Evolutionary conservation across 2,797 vertebrate species (phyloP).

Genomic region (Dermochelys coriacea): DNA sequence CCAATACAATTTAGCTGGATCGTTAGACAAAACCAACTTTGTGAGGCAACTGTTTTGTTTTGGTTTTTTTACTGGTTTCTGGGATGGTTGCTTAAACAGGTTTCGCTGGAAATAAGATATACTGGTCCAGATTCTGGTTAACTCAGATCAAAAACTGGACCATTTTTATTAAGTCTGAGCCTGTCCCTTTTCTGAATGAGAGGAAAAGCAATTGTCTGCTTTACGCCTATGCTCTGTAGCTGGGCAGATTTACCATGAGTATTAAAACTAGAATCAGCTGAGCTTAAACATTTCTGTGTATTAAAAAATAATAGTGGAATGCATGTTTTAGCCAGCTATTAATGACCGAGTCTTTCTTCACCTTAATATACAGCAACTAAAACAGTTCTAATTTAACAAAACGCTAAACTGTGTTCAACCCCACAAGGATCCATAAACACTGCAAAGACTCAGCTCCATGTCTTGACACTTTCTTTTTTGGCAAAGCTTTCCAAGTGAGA

Average conservation of each 20-base stretch:
- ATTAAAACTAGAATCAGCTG: not conserved
- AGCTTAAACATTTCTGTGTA: not conserved
- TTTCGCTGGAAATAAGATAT: not conserved
- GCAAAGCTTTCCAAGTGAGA: not conserved
- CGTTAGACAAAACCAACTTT: not conserved
- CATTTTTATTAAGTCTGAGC: not conserved
- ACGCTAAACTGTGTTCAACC: not conserved
- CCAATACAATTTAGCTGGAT: not conserved
- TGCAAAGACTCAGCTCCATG: not conserved
- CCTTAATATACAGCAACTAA: not conserved
- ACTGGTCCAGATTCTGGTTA: not conserved
- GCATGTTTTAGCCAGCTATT: not conserved
- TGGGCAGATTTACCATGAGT: not conserved
- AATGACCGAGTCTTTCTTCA: not conserved
- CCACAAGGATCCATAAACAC: not conserved
- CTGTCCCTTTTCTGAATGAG: not conserved
- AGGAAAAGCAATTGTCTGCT: not conserved
- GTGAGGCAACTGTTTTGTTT: not conserved
- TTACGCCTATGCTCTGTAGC: not conserved
- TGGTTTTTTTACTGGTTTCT: not conserved
- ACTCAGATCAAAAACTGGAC: constrained; percentile 5
- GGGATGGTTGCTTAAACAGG: not conserved
- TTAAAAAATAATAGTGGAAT: not conserved
- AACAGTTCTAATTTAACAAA: not conserved
- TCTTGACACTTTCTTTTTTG: not conserved